Conservation (phyloP, 2,797 vertebrate species). For the Anguilla pacifica region DNA sequence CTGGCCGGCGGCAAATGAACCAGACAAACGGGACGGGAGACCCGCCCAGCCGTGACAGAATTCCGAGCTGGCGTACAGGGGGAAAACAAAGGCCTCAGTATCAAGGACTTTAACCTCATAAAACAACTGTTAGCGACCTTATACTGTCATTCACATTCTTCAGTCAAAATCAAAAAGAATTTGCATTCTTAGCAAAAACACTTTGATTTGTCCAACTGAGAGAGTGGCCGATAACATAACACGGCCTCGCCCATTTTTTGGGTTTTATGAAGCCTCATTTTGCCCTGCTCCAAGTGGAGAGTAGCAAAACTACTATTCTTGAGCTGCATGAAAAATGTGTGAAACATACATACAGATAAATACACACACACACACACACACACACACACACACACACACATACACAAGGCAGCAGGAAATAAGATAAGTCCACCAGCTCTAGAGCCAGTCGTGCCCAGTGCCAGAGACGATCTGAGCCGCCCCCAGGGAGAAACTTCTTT, state of each 20-base stretch:
- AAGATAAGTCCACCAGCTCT: neutral
- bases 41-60: neutral
- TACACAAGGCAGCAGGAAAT: neutral
- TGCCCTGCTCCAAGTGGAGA: too few species aligned
- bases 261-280: too few species aligned
- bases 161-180: neutral
- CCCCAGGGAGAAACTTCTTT: neutral
- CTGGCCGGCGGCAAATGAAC: neutral
- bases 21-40: neutral
- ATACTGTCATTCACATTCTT: neutral
- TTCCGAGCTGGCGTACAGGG: neutral
- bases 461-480: neutral
- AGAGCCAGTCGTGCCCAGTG: neutral
- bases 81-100: neutral
- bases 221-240: neutral
- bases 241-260: neutral
- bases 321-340: too few species aligned
- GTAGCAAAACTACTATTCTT: too few species aligned
- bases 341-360: too few species aligned
- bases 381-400: neutral
- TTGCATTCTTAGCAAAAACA: neutral
- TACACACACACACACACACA: too few species aligned
- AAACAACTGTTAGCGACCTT: neutral
- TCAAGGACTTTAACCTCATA: neutral
- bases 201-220: neutral